Percentiles rank a stretch among this genome's conserved stretches.
phyloP scores from a whole-genome alignment of 1,140 invertebrate species.

The Bathynomus jamesi region DNA sequence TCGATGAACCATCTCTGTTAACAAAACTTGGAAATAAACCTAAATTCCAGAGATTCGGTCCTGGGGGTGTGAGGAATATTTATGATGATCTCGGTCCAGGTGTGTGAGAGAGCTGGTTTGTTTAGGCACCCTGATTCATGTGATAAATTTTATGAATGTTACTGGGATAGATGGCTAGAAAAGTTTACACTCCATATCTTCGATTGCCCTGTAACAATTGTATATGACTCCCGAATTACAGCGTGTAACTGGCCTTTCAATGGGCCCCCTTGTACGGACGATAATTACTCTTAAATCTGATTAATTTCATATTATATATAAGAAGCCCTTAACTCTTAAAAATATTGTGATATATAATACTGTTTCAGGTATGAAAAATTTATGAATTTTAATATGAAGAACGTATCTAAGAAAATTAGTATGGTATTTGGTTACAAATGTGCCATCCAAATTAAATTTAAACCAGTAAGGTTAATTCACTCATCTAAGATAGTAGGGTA shows the following conservation, averaged over 20 bases:
- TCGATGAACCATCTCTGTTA: constrained; percentile 24
- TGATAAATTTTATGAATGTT: constrained; percentile 76
- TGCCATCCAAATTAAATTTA: no score
- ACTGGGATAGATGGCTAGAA: constrained; percentile 71
- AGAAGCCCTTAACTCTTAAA: no score
- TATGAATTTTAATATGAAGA: no score
- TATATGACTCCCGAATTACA: constrained; percentile 62
- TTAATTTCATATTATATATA: no score
- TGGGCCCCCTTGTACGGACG: constrained; percentile 57
- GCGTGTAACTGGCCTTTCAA: constrained; percentile 77
- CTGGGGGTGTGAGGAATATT: constrained; percentile 36
- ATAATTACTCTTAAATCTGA: not conserved
- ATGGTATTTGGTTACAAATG: no score
- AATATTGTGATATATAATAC: no score
- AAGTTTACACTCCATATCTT: constrained; percentile 68
- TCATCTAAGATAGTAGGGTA: no score
- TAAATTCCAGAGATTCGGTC: constrained; percentile 36
- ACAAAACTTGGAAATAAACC: constrained; percentile 21
- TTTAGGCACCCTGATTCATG: constrained; percentile 74
- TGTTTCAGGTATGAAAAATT: no score
- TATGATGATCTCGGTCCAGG: constrained; percentile 51
- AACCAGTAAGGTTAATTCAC: no score
- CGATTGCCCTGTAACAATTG: constrained; percentile 68
- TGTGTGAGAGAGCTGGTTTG: constrained; percentile 67
- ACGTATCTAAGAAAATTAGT: no score